Evolutionary conservation across 2,888 invertebrate genomes (phyloP).

Genomic region (Serrognathus titanus): DNA sequence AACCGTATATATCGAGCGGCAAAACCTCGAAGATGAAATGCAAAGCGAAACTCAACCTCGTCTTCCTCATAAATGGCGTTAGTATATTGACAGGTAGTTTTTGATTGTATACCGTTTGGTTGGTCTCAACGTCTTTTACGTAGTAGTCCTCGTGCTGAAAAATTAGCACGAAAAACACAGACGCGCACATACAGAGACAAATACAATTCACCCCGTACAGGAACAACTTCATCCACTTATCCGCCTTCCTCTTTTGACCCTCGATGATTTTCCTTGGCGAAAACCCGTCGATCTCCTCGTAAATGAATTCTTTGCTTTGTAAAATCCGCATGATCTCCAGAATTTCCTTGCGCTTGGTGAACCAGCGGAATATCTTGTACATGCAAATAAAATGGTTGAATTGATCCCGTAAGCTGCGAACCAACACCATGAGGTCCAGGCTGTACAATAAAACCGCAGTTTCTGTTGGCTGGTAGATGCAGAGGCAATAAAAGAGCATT

Average conservation of each 20-base stretch:
- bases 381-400: slow-evolving; percentile 23
- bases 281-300: slow-evolving; percentile 10
- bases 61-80: slow-evolving; percentile 19
- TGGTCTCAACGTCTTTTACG: slow-evolving; percentile 11
- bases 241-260: slow-evolving; percentile 18
- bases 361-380: slow-evolving; percentile 23
- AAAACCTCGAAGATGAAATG: slow-evolving; percentile 24
- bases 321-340: slow-evolving; percentile 14
- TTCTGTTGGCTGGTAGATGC: slow-evolving; percentile 23
- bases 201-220: slow-evolving; percentile 23
- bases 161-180: slow-evolving; percentile 19
- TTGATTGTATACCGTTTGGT: slow-evolving; percentile 23
- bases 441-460: slow-evolving; percentile 16
- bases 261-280: slow-evolving; percentile 4
- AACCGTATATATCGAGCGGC: slow-evolving; percentile 21
- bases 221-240: slow-evolving; percentile 23
- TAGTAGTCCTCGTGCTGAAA: slow-evolving; percentile 19
- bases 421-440: slow-evolving; percentile 14
- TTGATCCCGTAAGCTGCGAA: slow-evolving; percentile 22
- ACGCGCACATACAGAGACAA: slow-evolving; percentile 22
- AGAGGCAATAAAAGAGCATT: slow-evolving; percentile 11
- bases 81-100: slow-evolving; percentile 23
- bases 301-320: slow-evolving; percentile 16
- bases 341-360: slow-evolving; percentile 17
- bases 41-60: slow-evolving; percentile 17